Conservation (phyloP, 2,797 vertebrate species). For the Enteromius treurensis region DNA sequence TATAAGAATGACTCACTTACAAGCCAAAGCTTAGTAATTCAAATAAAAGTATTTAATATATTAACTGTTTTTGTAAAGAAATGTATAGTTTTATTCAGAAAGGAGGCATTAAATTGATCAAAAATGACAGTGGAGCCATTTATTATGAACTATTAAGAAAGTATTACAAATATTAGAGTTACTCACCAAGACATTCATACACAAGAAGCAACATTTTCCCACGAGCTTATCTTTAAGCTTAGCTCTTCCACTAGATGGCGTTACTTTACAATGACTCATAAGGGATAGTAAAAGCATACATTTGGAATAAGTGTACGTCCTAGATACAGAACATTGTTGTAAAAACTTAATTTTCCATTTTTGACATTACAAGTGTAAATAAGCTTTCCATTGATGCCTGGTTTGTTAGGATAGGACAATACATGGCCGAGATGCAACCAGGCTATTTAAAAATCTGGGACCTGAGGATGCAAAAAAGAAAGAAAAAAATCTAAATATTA, state of each 20-base stretch:
- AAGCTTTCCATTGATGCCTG: too few relatives aligned
- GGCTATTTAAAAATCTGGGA: too few relatives aligned
- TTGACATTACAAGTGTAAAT: too few relatives aligned
- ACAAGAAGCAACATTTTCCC: background rate
- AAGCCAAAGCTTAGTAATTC: background rate
- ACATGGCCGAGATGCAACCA: too few relatives aligned
- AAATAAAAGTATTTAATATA: background rate
- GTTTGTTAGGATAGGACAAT: too few relatives aligned
- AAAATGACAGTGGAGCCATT: background rate
- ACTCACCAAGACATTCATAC: background rate
- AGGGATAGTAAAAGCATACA: background rate
- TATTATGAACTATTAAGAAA: background rate
- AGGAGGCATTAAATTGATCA: background rate
- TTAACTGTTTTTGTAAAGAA: background rate
- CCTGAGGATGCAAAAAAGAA: too few relatives aligned
- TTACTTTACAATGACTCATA: background rate
- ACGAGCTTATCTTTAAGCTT: background rate
- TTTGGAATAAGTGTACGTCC: background rate
- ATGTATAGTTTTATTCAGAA: background rate
- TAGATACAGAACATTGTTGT: background rate
- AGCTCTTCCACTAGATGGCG: slow-evolving; percentile 46
- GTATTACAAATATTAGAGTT: background rate
- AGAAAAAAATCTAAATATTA: too few relatives aligned
- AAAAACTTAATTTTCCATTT: background rate
- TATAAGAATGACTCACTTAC: background rate